A percentile compares a stretch with the other conserved stretches of the same genome.
Evolutionary conservation across 1,140 invertebrate genomes (phyloP).

Genomic region (Caenorhabditis remanei): DNA sequence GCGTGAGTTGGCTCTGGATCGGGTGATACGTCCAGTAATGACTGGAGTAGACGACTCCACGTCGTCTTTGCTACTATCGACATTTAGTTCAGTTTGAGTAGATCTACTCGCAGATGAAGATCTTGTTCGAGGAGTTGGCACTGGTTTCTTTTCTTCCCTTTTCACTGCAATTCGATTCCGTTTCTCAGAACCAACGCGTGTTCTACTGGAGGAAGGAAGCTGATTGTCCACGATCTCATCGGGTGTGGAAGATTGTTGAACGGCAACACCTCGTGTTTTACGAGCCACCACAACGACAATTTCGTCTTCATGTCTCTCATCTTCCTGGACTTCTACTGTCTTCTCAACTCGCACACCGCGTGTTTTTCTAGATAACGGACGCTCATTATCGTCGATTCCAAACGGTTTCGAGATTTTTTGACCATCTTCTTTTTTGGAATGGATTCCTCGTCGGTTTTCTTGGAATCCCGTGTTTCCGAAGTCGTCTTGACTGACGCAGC

Average conservation of each 20-base stretch:
- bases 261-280: too few relatives aligned
- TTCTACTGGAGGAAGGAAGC: too few relatives aligned
- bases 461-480: not conserved
- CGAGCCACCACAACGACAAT: too few relatives aligned
- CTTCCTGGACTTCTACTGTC: too few relatives aligned
- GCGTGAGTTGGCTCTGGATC: not conserved
- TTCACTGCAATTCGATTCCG: not conserved
- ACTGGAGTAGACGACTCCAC: not conserved
- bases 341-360: not conserved
- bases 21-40: not conserved
- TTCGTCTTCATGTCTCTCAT: too few relatives aligned
- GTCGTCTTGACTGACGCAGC: not conserved
- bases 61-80: not conserved
- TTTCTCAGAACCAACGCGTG: not conserved
- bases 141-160: too few relatives aligned
- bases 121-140: too few relatives aligned
- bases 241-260: too few relatives aligned
- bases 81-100: not conserved
- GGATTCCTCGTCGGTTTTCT: not conserved
- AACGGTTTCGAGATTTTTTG: too few relatives aligned
- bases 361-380: not conserved
- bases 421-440: not conserved
- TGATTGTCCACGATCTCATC: too few relatives aligned
- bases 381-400: not conserved
- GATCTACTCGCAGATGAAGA: not conserved